Conservation (phyloP, 2,888 invertebrate species). For the Cordilura impudica region DNA sequence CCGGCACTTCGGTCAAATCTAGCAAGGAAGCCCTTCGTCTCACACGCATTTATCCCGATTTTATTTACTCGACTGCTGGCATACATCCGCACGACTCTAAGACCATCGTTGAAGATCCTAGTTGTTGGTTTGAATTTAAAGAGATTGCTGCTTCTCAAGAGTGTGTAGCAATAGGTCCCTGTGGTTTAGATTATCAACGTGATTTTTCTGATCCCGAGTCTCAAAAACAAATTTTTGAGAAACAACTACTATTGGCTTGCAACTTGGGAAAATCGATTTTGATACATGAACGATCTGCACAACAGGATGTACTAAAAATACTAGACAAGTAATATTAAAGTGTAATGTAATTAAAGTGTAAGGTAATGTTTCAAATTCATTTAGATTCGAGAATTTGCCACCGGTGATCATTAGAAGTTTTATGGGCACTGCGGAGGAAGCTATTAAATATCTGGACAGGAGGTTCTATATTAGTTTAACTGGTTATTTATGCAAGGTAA, state of each 20-base stretch:
- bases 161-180: slow-evolving; percentile 96
- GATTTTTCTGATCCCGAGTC: slow-evolving; percentile 94
- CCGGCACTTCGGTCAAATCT: slow-evolving; percentile 91
- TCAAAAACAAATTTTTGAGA: slow-evolving; percentile 91
- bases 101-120: slow-evolving; percentile 85
- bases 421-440: slow-evolving; percentile 92
- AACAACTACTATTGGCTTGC: slow-evolving; percentile 91
- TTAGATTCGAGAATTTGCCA: slow-evolving; percentile 81
- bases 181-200: slow-evolving; percentile 95
- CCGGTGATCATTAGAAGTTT: slow-evolving; percentile 94
- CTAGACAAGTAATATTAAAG: slow-evolving; percentile 76
- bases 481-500: slow-evolving; percentile 80
- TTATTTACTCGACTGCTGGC: slow-evolving; percentile 93
- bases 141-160: slow-evolving; percentile 88
- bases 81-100: slow-evolving; percentile 97
- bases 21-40: slow-evolving; percentile 94
- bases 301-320: slow-evolving; percentile 89
- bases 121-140: slow-evolving; percentile 87
- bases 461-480: slow-evolving; percentile 92
- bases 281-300: slow-evolving; percentile 95
- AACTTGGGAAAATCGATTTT: slow-evolving; percentile 91
- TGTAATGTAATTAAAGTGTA: neutral
- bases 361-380: too few species aligned
- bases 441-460: slow-evolving; percentile 88
- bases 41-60: slow-evolving; percentile 93